Percentiles rank a stretch among this genome's conserved stretches.
Evolutionary conservation across 2,888 invertebrate species (phyloP).

Genomic region (Nebria brevicollis): DNA sequence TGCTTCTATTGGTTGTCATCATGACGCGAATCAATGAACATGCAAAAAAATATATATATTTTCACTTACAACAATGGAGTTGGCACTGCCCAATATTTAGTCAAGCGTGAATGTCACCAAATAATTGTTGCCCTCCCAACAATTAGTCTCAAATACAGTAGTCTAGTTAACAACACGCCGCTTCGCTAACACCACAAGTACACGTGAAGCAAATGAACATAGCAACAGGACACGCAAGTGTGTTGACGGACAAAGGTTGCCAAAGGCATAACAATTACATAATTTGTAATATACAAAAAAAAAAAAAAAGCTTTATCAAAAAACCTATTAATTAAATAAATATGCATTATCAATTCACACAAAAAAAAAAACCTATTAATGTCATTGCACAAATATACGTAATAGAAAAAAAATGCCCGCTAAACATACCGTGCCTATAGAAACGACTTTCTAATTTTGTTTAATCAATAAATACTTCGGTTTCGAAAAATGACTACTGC

Average conservation of each 20-base stretch:
- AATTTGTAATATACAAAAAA: background rate
- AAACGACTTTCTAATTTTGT: background rate
- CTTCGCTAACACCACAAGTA: conserved; percentile 17
- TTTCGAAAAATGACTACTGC: background rate
- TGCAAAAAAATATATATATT: conserved; percentile 36
- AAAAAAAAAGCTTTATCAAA: too few relatives aligned
- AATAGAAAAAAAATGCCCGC: background rate
- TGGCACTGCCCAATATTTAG: background rate
- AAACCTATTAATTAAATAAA: too few relatives aligned
- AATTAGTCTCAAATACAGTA: background rate
- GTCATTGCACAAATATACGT: background rate
- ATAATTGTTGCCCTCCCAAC: background rate
- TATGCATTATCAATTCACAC: too few relatives aligned
- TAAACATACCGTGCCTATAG: background rate
- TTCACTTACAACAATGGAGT: conserved; percentile 35
- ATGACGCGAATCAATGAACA: conserved; percentile 36
- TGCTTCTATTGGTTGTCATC: conserved; percentile 22
- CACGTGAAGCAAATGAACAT: conserved; percentile 42
- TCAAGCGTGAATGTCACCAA: background rate
- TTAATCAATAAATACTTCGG: background rate
- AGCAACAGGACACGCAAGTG: conserved; percentile 20
- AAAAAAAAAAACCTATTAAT: too few relatives aligned
- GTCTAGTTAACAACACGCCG: background rate
- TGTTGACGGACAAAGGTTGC: conserved; percentile 24
- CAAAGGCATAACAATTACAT: conserved; percentile 34